Base-by-base conservation (phyloP, 2,888 invertebrate species). In the Hypomecis punctinalis region DNA sequence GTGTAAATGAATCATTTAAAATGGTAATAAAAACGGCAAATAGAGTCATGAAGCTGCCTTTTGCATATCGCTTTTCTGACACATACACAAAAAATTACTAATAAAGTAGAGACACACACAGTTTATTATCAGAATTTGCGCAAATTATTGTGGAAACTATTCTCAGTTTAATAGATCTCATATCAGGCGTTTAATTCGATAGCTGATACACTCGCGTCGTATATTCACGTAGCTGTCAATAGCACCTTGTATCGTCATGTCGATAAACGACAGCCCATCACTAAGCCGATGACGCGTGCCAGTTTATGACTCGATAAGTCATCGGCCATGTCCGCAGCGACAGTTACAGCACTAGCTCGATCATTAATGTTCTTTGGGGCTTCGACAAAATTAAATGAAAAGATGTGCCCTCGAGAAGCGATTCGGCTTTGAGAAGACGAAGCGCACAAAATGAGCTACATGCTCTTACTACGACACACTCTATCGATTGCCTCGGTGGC, bases 301-400 rank as follows among this genome's bases (percentile, higher is more conserved):
- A 78, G 76, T 84, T 86, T 85, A 89, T 82, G 80, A 79, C 64
- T 77, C 80, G 70, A 85, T 90, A 89, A 88, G 77, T 91, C 88
- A 88, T 84, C 78, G 75, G 76, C 70, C 81, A 79, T 84, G 84
- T 85, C 74, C 67, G 67, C 72, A 72, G 66, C 69, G 90, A 89
- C 89, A 88, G 83, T 80, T 79, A 91, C 89, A 86, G 75, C 82
- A 76, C 74, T 79, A 79, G 81, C 72, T 49, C 54, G 55, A 59
- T 74, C 72, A 71, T 71, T 72, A 75, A 72, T 68, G 71, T 66
- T 23, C 23, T 2, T 23, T 3, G 23, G 23, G 23, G 23, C 23
- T 23, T 23, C 23, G 23, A 23, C 23, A 23, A 23, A 23, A 23
- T 23, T 2, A 23, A 23, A 23, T 23, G 23, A 23, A 23, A 23